Conservation (phyloP, 1,140 invertebrate genomes). For the Bombus consobrinus region DNA sequence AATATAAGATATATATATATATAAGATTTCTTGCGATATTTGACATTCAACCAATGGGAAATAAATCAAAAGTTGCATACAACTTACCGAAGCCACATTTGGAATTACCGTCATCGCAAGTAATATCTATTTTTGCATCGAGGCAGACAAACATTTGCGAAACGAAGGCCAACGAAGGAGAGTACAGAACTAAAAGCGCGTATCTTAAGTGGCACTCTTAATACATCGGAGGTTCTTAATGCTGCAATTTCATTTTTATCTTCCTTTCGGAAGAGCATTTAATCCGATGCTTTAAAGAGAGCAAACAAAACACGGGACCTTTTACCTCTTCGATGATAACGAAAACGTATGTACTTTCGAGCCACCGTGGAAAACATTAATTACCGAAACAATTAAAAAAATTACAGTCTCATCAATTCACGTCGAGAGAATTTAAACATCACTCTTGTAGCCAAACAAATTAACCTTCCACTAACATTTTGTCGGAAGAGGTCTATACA, state of each 20-base stretch:
- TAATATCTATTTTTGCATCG: constrained; percentile 9
- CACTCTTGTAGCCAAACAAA: constrained; percentile 5
- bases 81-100: neutral
- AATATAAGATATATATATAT: no score
- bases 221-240: neutral
- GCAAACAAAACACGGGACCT: no score
- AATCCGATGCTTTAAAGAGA: neutral
- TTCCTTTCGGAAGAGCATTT: neutral
- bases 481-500: neutral
- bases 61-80: neutral
- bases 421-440: constrained; percentile 1
- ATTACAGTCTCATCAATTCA: neutral
- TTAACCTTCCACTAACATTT: neutral
- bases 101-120: constrained; percentile 6
- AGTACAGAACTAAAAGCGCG: neutral
- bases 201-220: constrained; percentile 30
- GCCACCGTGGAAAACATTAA: neutral
- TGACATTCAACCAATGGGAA: neutral
- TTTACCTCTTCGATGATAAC: neutral
- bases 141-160: neutral
- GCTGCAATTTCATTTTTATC: neutral
- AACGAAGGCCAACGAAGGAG: neutral
- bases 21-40: neutral
- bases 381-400: neutral
- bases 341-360: no score